Percentiles rank a stretch among this genome's conserved stretches.
phyloP scores from a whole-genome alignment of 2,888 invertebrate species.

The Drosophila paramelanica region DNA sequence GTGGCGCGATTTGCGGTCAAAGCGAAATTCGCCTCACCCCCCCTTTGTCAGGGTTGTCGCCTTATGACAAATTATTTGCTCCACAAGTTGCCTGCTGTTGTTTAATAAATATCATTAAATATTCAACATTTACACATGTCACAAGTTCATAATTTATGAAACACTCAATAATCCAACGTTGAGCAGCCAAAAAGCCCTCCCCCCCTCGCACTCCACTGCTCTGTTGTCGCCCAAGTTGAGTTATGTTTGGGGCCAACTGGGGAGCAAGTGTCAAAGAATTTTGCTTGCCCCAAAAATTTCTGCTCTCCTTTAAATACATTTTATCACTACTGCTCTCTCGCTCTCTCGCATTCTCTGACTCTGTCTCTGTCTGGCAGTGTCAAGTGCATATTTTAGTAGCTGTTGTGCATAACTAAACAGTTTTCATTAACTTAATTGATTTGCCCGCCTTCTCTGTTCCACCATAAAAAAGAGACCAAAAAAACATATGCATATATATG shows the following conservation, averaged over 20 bases:
- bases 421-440: conserved; percentile 71
- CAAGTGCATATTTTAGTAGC: conserved; percentile 49
- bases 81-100: conserved; percentile 22
- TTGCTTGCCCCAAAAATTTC: conserved; percentile 36
- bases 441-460: conserved; percentile 1
- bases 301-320: background rate
- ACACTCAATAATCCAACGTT: conserved; percentile 43
- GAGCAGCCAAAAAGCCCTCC: background rate
- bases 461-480: background rate
- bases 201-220: background rate
- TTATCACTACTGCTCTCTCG: background rate
- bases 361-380: conserved; percentile 24
- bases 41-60: background rate
- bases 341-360: background rate
- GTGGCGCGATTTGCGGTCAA: conserved; percentile 66
- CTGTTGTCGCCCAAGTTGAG: conserved; percentile 15
- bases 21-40: background rate
- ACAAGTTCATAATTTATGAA: conserved; percentile 49
- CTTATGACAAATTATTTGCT: conserved; percentile 20
- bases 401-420: conserved; percentile 56
- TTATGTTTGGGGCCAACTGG: conserved; percentile 37
- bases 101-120: conserved; percentile 54
- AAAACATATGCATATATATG: background rate
- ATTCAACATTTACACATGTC: conserved; percentile 55
- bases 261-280: conserved; percentile 56